phyloP scores from a whole-genome alignment of 2,888 invertebrate genomes.

The Eumacrocentrus americanus region DNA sequence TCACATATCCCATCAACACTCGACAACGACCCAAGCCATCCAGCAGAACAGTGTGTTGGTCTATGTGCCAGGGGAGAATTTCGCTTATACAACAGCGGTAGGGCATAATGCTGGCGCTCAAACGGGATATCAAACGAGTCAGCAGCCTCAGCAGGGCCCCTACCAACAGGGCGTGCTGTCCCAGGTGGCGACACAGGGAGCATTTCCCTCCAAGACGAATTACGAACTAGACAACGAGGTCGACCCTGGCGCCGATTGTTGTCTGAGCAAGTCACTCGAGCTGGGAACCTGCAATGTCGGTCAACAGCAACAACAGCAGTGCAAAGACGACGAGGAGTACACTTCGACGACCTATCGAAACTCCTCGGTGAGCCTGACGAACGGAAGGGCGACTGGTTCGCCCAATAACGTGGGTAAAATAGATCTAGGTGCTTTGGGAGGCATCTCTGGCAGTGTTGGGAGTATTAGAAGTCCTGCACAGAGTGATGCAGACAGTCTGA shows the following conservation, averaged over 20 bases:
- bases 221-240: conserved; percentile 21
- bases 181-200: conserved; percentile 39
- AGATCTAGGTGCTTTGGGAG: conserved; percentile 16
- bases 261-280: conserved; percentile 22
- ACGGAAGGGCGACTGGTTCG: conserved; percentile 23
- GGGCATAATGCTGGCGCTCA: conserved; percentile 16
- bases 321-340: conserved; percentile 12
- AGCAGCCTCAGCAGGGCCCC: conserved; percentile 37
- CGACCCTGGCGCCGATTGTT: conserved; percentile 14
- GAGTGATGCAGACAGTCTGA: conserved; percentile 28
- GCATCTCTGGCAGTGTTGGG: conserved; percentile 14
- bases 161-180: conserved; percentile 45
- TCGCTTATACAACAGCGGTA: conserved; percentile 57
- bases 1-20: conserved; percentile 20
- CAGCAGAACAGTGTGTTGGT: conserved; percentile 66
- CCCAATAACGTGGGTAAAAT: conserved; percentile 23
- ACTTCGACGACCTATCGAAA: conserved; percentile 12
- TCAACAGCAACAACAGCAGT: conserved; percentile 17
- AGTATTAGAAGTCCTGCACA: conserved; percentile 21
- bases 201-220: conserved; percentile 45
- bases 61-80: conserved; percentile 67
- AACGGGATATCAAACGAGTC: conserved; percentile 24
- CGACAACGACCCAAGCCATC: conserved; percentile 36
- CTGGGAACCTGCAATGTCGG: conserved; percentile 1
- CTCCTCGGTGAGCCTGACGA: conserved; percentile 6